These are phyloP conservation scores for Ramazzottius varieornatus DNA, from an alignment of 2,888 invertebrate genomes.

Conservation along the genomic window DNA sequence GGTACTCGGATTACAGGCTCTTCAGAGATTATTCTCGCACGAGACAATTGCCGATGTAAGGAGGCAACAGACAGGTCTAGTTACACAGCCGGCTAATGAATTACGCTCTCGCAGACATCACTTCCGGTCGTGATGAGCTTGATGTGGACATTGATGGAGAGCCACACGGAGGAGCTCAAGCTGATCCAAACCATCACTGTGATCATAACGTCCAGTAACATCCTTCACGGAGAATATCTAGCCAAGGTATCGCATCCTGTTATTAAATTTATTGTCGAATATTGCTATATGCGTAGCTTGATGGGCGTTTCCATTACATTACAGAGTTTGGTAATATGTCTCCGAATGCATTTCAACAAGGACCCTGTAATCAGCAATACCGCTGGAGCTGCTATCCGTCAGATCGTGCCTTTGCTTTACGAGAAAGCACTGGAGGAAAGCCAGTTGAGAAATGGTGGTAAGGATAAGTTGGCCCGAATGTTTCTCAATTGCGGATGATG, in stretches of 20 bases:
- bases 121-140: constrained; percentile 8
- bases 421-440: constrained; percentile 39
- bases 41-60: background rate
- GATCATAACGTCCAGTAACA: constrained; percentile 70
- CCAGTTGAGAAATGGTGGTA: background rate
- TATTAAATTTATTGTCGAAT: no score
- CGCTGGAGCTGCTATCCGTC: constrained; percentile 85
- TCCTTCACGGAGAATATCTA: constrained; percentile 75
- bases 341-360: constrained; percentile 78
- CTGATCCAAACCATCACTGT: constrained; percentile 80
- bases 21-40: background rate
- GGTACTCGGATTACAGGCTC: background rate
- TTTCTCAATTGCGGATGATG: no score
- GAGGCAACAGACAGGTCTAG: background rate
- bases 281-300: background rate
- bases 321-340: constrained; percentile 73
- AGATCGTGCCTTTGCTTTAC: constrained; percentile 69
- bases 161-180: constrained; percentile 79
- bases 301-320: constrained; percentile 15
- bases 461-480: no score
- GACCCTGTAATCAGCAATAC: constrained; percentile 85
- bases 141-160: constrained; percentile 70
- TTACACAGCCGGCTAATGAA: no score
- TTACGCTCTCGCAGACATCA: background rate
- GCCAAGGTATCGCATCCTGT: constrained; percentile 39